Conservation (phyloP, 2,113 vertebrate species). For the Strix aluco region DNA sequence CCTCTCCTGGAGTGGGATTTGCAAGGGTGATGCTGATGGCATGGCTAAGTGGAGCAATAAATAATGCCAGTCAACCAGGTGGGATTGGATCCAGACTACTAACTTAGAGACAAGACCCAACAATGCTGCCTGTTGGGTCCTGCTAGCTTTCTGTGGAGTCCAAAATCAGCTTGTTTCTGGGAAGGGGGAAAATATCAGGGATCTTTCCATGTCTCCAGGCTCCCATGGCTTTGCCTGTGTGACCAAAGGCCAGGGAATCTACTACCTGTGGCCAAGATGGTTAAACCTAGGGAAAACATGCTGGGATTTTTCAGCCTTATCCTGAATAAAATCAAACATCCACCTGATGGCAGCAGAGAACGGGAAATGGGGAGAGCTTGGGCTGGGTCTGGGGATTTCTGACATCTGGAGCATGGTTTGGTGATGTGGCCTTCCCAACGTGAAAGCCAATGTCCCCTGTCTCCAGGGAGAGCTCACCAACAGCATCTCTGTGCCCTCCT, state of each 20-base stretch:
- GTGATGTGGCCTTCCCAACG: not conserved
- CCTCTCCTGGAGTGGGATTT: not conserved
- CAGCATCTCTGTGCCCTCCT: not conserved
- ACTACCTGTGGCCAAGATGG: fast-evolving
- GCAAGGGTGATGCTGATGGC: not conserved
- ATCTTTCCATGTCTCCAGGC: fast-evolving
- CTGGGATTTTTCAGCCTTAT: not conserved
- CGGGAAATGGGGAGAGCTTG: not conserved
- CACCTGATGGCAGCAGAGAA: conserved; percentile 68
- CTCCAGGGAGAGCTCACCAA: too few species aligned
- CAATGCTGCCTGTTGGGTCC: not conserved
- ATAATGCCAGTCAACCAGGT: not conserved
- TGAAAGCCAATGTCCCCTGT: fast-evolving
- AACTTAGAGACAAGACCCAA: too few species aligned
- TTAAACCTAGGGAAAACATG: fast-evolving
- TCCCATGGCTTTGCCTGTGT: fast-evolving
- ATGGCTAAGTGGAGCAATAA: not conserved
- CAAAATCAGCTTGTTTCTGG: not conserved
- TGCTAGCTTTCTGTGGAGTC: not conserved
- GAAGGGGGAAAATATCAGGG: fast-evolving
- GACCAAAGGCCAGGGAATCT: not conserved
- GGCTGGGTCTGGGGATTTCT: fast-evolving
- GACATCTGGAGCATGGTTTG: fast-evolving
- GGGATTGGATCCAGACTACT: not conserved
- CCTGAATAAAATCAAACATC: not conserved